A percentile compares a stretch with the other conserved stretches of the same genome.
These are phyloP conservation scores for Aromia moschata DNA, from an alignment of 2,888 invertebrate genomes.

Conservation along the genomic window DNA sequence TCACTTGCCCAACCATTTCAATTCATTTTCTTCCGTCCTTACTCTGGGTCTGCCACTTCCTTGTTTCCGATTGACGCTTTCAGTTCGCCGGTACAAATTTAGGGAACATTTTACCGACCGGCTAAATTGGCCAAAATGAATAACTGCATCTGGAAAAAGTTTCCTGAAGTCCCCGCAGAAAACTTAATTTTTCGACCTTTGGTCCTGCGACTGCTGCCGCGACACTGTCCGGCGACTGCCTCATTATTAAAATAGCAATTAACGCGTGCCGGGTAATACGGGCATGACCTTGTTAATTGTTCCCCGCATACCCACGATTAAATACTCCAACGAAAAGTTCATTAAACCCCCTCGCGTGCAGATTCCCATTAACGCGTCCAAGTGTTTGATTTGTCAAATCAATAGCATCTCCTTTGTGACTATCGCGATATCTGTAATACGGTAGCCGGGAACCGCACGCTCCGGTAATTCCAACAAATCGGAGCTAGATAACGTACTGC, in stretches of 20 bases:
- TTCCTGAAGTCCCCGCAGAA: no score
- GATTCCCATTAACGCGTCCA: conserved; percentile 26
- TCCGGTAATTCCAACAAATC: conserved; percentile 24
- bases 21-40: no score
- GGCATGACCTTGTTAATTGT: not conserved
- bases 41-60: no score
- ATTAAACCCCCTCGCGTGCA: conserved; percentile 31
- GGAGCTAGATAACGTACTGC: conserved; percentile 12
- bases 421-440: conserved; percentile 20
- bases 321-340: conserved; percentile 24
- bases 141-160: no score
- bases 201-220: not conserved
- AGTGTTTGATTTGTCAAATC: conserved; percentile 34
- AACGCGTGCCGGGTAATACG: not conserved
- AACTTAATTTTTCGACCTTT: not conserved
- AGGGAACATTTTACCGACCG: no score
- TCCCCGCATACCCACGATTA: conserved; percentile 7
- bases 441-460: conserved; percentile 13
- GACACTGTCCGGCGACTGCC: no score
- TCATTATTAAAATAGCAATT: not conserved
- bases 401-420: conserved; percentile 32
- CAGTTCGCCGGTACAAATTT: no score
- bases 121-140: no score
- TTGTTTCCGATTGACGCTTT: no score
- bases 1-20: no score